phyloP scores from a whole-genome alignment of 2,888 invertebrate genomes.

The Eudemis profundana region DNA sequence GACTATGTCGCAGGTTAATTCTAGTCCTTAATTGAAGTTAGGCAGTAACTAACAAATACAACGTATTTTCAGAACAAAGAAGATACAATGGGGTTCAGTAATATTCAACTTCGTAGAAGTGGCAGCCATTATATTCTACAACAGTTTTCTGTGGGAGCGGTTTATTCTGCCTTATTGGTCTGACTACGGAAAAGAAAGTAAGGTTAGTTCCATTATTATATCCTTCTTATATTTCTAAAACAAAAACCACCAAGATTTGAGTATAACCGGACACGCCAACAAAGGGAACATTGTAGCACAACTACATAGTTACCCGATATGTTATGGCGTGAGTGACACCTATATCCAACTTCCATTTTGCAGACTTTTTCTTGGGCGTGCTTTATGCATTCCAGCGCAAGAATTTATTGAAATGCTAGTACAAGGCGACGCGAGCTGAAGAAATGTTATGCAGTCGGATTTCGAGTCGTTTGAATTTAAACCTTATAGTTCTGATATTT shows the following conservation, averaged over 20 bases:
- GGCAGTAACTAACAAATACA: background rate
- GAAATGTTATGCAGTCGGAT: conserved; percentile 7
- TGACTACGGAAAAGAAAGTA: conserved; percentile 85
- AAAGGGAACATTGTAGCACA: too few species aligned
- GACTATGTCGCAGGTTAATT: background rate
- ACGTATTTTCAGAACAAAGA: conserved; percentile 85
- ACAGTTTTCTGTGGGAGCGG: conserved; percentile 92
- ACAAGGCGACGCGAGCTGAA: conserved; percentile 6
- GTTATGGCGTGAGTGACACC: background rate
- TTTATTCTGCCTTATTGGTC: conserved; percentile 89
- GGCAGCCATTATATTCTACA: conserved; percentile 91
- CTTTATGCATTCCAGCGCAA: conserved; percentile 29
- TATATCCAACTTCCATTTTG: background rate
- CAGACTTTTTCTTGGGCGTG: conserved; percentile 17
- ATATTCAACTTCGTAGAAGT: conserved; percentile 90
- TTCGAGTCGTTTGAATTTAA: background rate
- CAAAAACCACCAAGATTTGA: too few species aligned
- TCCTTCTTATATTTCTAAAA: background rate
- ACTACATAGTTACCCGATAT: background rate
- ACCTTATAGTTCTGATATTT: conserved; percentile 18
- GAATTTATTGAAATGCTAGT: conserved; percentile 35
- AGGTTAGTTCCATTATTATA: conserved; percentile 53
- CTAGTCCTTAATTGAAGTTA: too few species aligned
- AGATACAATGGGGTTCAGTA: conserved; percentile 91
- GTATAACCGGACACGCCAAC: background rate